Evolutionary conservation across 2,888 invertebrate genomes (phyloP).

Genomic region (Andrena praecox): DNA sequence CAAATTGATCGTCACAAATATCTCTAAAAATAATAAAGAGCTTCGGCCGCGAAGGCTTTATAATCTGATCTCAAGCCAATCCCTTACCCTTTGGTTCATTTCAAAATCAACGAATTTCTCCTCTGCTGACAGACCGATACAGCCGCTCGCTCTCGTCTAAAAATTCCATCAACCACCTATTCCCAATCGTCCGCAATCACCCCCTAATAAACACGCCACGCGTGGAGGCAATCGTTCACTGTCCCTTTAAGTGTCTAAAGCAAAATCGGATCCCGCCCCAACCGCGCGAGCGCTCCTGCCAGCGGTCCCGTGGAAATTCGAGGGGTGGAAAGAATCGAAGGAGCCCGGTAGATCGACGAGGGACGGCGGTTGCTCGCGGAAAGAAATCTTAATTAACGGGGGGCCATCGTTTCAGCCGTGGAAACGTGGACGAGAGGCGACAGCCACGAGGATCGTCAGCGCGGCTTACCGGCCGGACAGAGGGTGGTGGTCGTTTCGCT

Average conservation of each 20-base stretch:
- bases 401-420: constrained; percentile 89
- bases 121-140: too few relatives aligned
- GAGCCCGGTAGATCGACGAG: constrained; percentile 10
- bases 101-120: too few relatives aligned
- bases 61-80: too few relatives aligned
- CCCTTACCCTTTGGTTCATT: too few relatives aligned
- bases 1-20: background rate
- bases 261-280: background rate
- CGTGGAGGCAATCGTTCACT: background rate
- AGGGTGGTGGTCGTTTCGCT: constrained; percentile 49
- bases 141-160: background rate
- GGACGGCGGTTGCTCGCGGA: constrained; percentile 82
- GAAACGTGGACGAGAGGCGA: constrained; percentile 72
- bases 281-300: background rate
- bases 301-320: background rate
- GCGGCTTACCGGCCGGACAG: constrained; percentile 56
- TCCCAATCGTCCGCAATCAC: constrained; percentile 7
- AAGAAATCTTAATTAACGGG: constrained; percentile 93
- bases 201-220: background rate
- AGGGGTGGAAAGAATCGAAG: constrained; percentile 16
- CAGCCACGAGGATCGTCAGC: constrained; percentile 63
- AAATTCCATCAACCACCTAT: background rate
- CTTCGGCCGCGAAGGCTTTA: too few relatives aligned
- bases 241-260: background rate
- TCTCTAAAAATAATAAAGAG: too few relatives aligned